phyloP scores from a whole-genome alignment of 2,797 vertebrate species.

The Otus scops region DNA sequence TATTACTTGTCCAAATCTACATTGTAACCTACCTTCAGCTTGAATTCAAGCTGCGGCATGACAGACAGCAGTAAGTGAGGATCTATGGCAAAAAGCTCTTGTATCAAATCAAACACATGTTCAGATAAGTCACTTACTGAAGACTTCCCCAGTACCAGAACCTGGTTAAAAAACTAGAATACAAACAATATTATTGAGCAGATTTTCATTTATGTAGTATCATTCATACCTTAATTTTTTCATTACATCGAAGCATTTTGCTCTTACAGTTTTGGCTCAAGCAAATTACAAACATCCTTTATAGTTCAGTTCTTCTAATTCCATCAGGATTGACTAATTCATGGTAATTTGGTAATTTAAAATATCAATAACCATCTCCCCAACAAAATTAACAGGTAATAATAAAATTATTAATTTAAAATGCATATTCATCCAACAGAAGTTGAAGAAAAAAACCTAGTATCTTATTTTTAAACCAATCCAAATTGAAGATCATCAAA shows the following conservation, averaged over 20 bases:
- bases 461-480: not conserved
- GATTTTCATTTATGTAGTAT: not conserved
- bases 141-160: constrained; percentile 96
- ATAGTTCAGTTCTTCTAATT: not conserved
- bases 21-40: constrained; percentile 87
- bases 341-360: not conserved
- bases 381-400: not conserved
- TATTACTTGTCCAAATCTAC: not conserved
- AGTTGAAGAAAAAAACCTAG: fast-evolving
- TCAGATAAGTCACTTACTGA: constrained; percentile 98
- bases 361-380: not conserved
- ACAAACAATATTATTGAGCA: not conserved
- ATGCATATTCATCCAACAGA: not conserved
- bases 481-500: not conserved
- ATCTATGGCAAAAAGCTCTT: constrained; percentile 97
- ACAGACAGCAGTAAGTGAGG: constrained; percentile 94
- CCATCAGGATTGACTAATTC: not conserved
- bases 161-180: constrained; percentile 97
- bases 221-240: not conserved
- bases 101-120: constrained; percentile 98
- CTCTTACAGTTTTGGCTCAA: not conserved
- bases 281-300: not conserved
- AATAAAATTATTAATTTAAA: not conserved
- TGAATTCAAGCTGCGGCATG: constrained; percentile 99
- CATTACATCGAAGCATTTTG: not conserved